A percentile compares a stretch with the other conserved stretches of the same genome.
phyloP scores from a whole-genome alignment of 2,797 vertebrate species.

The Enteromius fasciolatus region DNA sequence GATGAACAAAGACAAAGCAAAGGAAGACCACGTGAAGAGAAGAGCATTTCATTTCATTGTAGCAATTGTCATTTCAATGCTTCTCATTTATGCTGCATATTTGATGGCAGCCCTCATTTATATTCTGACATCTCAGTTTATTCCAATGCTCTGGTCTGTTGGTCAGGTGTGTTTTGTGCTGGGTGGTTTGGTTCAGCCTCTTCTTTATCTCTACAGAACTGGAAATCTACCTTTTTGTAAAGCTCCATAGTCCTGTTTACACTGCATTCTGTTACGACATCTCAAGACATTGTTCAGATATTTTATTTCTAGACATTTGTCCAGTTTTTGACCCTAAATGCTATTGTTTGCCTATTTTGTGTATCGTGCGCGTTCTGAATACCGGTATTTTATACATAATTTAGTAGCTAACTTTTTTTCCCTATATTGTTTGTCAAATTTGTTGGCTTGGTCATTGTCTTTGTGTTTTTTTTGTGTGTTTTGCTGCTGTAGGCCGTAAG shows the following conservation, averaged over 20 bases:
- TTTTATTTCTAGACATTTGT: not conserved
- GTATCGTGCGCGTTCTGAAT: too few species aligned
- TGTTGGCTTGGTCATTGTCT: not conserved
- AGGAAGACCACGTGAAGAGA: too few species aligned
- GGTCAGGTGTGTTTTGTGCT: conserved; percentile 20
- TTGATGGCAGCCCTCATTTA: conserved; percentile 7
- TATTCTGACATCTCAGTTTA: conserved; percentile 12
- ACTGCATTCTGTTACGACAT: not conserved
- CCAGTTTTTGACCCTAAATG: not conserved
- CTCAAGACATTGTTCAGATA: too few species aligned
- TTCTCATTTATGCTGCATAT: not conserved
- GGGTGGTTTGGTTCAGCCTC: conserved; percentile 22
- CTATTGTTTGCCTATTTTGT: too few species aligned
- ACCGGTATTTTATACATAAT: too few species aligned
- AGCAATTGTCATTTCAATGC: not conserved
- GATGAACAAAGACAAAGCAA: too few species aligned
- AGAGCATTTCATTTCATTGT: conserved; percentile 20
- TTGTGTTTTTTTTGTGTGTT: not conserved
- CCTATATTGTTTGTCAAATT: not conserved
- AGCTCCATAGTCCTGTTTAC: not conserved
- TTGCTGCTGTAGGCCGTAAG: not conserved
- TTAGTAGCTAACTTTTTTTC: not conserved
- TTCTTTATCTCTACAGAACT: conserved; percentile 12
- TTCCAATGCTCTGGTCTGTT: not conserved
- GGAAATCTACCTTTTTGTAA: conserved; percentile 8